Conservation (phyloP, 2,797 vertebrate genomes). For the Gallirallus australis region DNA sequence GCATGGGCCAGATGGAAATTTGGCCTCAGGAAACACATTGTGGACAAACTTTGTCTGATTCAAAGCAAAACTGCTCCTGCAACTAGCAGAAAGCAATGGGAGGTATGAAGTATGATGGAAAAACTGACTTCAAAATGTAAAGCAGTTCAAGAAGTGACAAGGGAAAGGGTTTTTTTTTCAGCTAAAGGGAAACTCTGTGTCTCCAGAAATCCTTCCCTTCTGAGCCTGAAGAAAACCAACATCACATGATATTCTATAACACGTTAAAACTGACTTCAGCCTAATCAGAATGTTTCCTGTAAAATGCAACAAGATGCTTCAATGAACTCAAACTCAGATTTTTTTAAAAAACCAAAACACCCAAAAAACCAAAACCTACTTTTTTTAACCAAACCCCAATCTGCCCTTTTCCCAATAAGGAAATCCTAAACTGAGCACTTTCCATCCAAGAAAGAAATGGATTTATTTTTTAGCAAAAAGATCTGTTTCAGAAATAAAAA, state of each 20-base stretch:
- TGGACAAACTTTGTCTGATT: not conserved
- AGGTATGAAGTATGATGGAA: not conserved
- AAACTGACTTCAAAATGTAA: not conserved
- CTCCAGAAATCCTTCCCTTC: not conserved
- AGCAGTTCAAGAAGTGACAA: not conserved
- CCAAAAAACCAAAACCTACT: not conserved
- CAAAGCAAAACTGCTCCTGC: not conserved
- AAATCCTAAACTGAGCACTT: not conserved
- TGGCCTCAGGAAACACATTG: not conserved
- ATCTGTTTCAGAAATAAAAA: not conserved
- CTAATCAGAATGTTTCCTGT: not conserved
- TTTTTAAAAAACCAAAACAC: not conserved
- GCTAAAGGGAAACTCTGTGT: not conserved
- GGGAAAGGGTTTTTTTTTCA: not conserved
- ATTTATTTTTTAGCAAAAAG: not conserved
- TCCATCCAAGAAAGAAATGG: not conserved
- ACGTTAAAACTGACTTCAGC: not conserved
- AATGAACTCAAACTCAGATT: not conserved
- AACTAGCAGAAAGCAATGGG: not conserved
- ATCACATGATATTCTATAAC: not conserved
- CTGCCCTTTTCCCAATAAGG: not conserved
- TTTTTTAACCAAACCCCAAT: not conserved
- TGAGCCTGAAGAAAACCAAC: not conserved
- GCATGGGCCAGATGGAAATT: not conserved
- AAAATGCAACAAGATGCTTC: not conserved